These are phyloP conservation scores for Willowsia nigromaculata DNA, from an alignment of 2,888 invertebrate genomes.

Conservation along the genomic window DNA sequence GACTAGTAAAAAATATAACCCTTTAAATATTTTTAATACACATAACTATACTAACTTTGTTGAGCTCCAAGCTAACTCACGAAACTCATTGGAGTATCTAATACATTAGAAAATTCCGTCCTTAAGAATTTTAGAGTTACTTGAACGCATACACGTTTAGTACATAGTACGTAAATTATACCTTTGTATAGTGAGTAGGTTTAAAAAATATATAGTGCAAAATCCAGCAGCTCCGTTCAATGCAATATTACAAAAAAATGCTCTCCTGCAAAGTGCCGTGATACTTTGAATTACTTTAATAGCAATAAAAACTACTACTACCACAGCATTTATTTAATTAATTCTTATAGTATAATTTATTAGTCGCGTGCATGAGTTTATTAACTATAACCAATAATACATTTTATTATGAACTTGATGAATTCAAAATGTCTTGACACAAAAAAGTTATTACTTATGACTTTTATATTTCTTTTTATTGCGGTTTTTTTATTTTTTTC, in stretches of 20 bases:
- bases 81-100: too few species aligned
- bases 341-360: background rate
- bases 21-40: too few species aligned
- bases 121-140: too few species aligned
- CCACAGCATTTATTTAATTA: background rate
- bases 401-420: background rate
- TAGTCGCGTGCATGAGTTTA: background rate
- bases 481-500: background rate
- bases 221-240: background rate
- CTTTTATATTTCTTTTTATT: background rate
- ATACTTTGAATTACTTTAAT: background rate
- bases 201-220: background rate
- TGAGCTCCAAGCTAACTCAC: too few species aligned
- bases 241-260: too few species aligned
- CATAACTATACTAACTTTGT: too few species aligned
- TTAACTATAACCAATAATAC: background rate
- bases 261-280: background rate
- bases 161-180: background rate
- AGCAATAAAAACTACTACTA: background rate
- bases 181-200: background rate
- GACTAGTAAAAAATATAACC: too few species aligned
- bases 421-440: slow-evolving; percentile 19
- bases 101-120: too few species aligned
- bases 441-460: background rate
- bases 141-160: background rate